Percentiles rank a stretch among this genome's conserved stretches.
Conservation (phyloP, 2,113 vertebrate genomes). For the Speoplatyrhinus poulsoni region DNA sequence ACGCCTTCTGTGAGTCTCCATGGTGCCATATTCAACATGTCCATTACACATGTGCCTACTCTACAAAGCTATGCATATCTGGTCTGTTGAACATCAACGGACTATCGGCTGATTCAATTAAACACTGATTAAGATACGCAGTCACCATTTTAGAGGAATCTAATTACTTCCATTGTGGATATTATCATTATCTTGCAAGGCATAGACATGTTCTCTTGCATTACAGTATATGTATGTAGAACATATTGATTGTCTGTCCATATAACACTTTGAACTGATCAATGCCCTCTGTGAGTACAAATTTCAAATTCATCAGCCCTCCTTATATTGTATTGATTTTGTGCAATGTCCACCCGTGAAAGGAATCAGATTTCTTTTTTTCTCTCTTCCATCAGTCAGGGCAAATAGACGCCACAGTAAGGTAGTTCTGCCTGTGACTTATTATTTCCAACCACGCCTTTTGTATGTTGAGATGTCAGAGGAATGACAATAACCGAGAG, state of each 20-base stretch:
- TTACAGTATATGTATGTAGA: slow-evolving; percentile 24
- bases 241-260: slow-evolving; percentile 56
- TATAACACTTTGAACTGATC: slow-evolving; percentile 68
- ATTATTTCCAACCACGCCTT: slow-evolving; percentile 18
- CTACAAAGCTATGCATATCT: not conserved
- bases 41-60: not conserved
- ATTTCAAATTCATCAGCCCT: slow-evolving; percentile 77
- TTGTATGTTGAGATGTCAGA: slow-evolving; percentile 6
- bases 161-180: not conserved
- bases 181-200: not conserved
- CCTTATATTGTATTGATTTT: slow-evolving; percentile 79
- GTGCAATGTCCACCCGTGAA: slow-evolving; percentile 54
- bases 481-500: not conserved
- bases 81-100: slow-evolving; percentile 11
- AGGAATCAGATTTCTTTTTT: slow-evolving; percentile 63
- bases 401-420: slow-evolving; percentile 47
- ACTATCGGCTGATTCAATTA: not conserved
- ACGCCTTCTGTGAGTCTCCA: slow-evolving; percentile 36
- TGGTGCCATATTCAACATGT: not conserved
- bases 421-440: slow-evolving; percentile 12
- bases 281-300: slow-evolving; percentile 71
- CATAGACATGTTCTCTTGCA: slow-evolving; percentile 8
- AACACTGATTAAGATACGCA: not conserved
- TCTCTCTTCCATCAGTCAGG: slow-evolving; percentile 42
- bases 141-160: not conserved